These are phyloP conservation scores for Phocoena sinus DNA, from an alignment of 2,113 vertebrate genomes.

Conservation along the genomic window DNA sequence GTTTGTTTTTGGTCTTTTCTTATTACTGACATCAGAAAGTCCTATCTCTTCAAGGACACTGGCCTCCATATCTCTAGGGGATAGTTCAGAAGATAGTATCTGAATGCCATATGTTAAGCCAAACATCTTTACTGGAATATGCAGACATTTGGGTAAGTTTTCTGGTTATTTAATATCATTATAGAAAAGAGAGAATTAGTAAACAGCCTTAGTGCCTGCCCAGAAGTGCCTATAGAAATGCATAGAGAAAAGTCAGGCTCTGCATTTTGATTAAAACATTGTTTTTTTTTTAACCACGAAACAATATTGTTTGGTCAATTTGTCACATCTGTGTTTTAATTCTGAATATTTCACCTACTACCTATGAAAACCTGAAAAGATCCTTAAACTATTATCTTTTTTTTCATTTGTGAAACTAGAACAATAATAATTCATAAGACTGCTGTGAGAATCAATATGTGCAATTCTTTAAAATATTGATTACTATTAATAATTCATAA, in stretches of 20 bases:
- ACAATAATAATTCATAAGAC: neutral
- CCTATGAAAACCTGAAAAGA: neutral
- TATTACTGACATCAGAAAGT: neutral
- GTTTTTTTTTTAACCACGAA: neutral
- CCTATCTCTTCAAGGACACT: neutral
- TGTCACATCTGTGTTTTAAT: neutral
- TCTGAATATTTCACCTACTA: neutral
- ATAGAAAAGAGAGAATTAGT: neutral
- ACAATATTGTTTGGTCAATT: neutral
- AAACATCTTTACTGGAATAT: neutral
- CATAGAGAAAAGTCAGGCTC: neutral
- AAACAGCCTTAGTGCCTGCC: neutral
- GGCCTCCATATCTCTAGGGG: neutral
- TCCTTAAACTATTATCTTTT: neutral
- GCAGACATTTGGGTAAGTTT: neutral
- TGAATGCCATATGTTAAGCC: neutral
- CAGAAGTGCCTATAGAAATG: fast-evolving
- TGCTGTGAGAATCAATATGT: neutral
- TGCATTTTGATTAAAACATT: neutral
- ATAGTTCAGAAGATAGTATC: neutral
- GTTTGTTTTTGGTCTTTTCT: neutral
- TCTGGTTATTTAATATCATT: neutral
- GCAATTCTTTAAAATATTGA: neutral
- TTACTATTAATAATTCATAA: neutral
- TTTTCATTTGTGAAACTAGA: neutral